phyloP scores from a whole-genome alignment of 1,140 invertebrate genomes.

The Helicorthomorpha holstii region DNA sequence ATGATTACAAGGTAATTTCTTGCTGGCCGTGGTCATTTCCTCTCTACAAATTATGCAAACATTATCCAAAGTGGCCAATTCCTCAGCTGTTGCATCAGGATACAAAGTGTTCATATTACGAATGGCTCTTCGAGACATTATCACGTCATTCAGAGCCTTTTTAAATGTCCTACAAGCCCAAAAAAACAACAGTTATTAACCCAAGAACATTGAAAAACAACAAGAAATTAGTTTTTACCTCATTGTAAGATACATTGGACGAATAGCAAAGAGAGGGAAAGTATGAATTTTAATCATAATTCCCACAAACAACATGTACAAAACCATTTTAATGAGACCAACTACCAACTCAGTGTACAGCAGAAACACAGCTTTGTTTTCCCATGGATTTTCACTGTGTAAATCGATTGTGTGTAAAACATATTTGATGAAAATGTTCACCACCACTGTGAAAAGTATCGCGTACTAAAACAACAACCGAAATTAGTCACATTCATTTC shows the following conservation, averaged over 20 bases:
- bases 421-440: constrained; percentile 92
- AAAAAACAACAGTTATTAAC: constrained; percentile 4
- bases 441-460: constrained; percentile 81
- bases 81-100: constrained; percentile 87
- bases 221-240: constrained; percentile 35
- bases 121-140: constrained; percentile 88
- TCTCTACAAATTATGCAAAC: constrained; percentile 98
- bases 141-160: constrained; percentile 94
- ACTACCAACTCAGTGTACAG: constrained; percentile 93
- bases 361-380: constrained; percentile 95
- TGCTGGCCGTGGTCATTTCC: constrained; percentile 74
- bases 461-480: constrained; percentile 73
- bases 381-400: constrained; percentile 93
- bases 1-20: constrained; percentile 97
- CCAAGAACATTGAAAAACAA: too few relatives aligned
- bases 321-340: constrained; percentile 62
- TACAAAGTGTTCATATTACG: constrained; percentile 97
- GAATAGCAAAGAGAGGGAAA: constrained; percentile 91
- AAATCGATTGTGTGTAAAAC: constrained; percentile 83
- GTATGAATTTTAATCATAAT: constrained; percentile 97
- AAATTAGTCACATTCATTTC: constrained; percentile 7
- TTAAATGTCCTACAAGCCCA: constrained; percentile 82
- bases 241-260: constrained; percentile 97
- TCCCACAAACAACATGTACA: constrained; percentile 85
- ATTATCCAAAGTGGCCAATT: constrained; percentile 84